Base-by-base conservation (phyloP, 2,888 invertebrate genomes). In the Magallana nippona region DNA sequence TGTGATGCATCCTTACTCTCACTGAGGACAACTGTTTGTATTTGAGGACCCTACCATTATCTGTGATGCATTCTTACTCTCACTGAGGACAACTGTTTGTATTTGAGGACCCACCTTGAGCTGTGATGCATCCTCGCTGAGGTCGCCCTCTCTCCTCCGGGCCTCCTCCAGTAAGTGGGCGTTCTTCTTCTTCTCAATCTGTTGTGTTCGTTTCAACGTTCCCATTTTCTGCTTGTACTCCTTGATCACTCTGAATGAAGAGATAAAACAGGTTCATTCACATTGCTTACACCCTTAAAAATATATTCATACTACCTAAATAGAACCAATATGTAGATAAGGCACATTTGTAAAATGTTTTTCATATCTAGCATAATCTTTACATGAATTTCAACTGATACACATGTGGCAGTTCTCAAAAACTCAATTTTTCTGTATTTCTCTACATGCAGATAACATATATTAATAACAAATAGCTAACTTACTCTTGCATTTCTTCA, bases 111-210 rank as follows among this genome's bases (percentile, higher is more conserved):
- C 62, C 86, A 93, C 93, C 90, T 93, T 92, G 32, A 93, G 87
- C 22, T 91, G 90, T 62, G 91, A 86, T 19, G 91, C 90, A 87
- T 93, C 93, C 15, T 91, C 91, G 79, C 88, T 89, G 60, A 92
- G 89, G 55, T 90, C 89, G 56, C 91, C 93, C 79, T 93, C 93
- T 78, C 93, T 86, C 82, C 92, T 91, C 22, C 93, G 85, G 0
- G 93, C 93, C 84, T 93, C 93, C 86, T 93, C 94, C 83, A 93
- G 84, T 32, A 93, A 87, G 86, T 93, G 92, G 5, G 93, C 93
- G 87, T 90, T 93, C 85, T 93, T 93, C 87, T 92, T 92, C 84
- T 93, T 93, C 83, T 93, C 93, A 44, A 91, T 91, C 82, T 93
- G 92, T 79, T 93, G 93, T 80, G 89, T 93, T 83, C 93, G 85